Base-by-base conservation (phyloP, 2,888 invertebrate genomes). In the Mythimna impura region DNA sequence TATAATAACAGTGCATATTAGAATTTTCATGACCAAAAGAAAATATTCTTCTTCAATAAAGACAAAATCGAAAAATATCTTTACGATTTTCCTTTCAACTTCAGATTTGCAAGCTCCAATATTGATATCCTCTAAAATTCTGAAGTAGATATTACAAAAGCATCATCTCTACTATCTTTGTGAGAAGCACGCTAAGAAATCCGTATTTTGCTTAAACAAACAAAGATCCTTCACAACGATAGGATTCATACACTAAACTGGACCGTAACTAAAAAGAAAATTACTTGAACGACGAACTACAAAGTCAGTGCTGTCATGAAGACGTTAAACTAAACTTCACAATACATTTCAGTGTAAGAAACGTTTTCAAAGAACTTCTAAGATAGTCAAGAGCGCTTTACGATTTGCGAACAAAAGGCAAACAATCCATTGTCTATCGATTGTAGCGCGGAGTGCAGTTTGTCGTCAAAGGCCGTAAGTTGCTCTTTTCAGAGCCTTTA, bases 391-490 rank as follows among this genome's bases (percentile, higher is more conserved):
- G 82, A 91, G 91, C 89, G 90, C 91, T 94, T 92, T 93, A 92
- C 93, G 92, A 93, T 94, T 93, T 93, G 89, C 88, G 91, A 93
- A 94, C 93, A 94, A 94, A 94, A 93, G 92, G 89, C 91, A 93
- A 94, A 94, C 94, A 94, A 92, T 93, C 93, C 91, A 93, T 94
- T 94, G 94, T 94, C 92, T 94, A 94, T 94, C 91, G 94, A 93
- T 92, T 94, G 92, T 92, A 91, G 92, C 92, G 91, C 77, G 83
- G 89, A 93, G 93, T 92, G 94, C 91, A 93, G 93, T 94, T 94
- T 93, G 93, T 94, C 91, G 92, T 95, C 95, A 94, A 94, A 95
- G 92, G 89, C 91, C 88, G 89, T 90, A 92, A 91, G 89, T 90
- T 90, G 90, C 87, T 89, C 91, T 89, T 91, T 91, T 89, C 86